Percentiles rank a stretch among this genome's conserved stretches.
Evolutionary conservation across 2,797 vertebrate genomes (phyloP).

Genomic region (Lepilemur ruficaudatus): DNA sequence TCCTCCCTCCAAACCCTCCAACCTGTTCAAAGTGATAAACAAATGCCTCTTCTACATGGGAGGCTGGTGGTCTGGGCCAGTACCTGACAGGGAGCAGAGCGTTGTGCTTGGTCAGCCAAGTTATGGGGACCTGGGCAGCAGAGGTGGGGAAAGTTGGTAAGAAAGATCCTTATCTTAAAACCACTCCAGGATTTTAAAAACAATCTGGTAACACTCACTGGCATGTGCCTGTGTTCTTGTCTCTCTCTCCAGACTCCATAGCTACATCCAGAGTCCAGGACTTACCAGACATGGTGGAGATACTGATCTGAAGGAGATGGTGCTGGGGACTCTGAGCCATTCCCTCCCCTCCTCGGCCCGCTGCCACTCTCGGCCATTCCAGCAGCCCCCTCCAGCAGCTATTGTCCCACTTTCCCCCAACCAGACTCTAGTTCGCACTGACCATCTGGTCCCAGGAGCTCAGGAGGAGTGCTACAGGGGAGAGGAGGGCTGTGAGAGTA

Average conservation of each 20-base stretch:
- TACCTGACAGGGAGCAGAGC: not conserved
- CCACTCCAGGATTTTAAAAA: not conserved
- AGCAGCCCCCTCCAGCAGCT: not conserved
- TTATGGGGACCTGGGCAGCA: not conserved
- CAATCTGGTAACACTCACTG: not conserved
- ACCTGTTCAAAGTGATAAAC: conserved; percentile 41
- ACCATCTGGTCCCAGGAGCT: not conserved
- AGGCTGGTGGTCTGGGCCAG: not conserved
- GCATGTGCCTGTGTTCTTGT: not conserved
- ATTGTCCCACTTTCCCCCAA: not conserved
- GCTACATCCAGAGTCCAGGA: conserved; percentile 77
- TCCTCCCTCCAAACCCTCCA: not conserved
- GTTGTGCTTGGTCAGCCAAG: not conserved
- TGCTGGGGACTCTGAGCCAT: not conserved
- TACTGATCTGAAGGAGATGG: conserved; percentile 83
- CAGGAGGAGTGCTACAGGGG: not conserved
- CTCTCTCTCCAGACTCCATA: conserved; percentile 65
- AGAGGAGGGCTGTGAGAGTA: not conserved
- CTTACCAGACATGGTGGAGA: conserved; percentile 87
- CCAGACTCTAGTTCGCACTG: not conserved
- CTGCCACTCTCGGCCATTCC: not conserved
- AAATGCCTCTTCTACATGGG: not conserved
- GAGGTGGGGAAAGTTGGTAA: not conserved
- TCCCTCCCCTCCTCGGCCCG: conserved; percentile 9
- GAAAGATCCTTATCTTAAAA: not conserved